These are phyloP conservation scores for Dicyrtoma fusca DNA, from an alignment of 2,888 invertebrate species.

Conservation along the genomic window DNA sequence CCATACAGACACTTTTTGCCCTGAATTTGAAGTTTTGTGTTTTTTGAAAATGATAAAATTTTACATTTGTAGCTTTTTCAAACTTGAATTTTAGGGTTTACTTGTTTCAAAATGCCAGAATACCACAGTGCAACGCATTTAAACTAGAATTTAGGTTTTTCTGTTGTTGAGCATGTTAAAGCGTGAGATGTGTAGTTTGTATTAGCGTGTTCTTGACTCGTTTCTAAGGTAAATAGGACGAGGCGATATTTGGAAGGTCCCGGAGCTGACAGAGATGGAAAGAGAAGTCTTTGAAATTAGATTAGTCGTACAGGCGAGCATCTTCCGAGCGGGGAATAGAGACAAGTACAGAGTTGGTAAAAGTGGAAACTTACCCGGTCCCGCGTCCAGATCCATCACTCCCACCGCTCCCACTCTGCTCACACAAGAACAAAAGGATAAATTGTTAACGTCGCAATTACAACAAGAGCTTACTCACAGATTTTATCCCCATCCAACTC, in stretches of 20 bases:
- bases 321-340: background rate
- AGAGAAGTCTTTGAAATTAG: background rate
- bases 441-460: constrained; percentile 22
- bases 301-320: background rate
- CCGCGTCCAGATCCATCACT: constrained; percentile 77
- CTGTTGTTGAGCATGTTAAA: too few species aligned
- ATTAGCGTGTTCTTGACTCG: too few species aligned
- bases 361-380: constrained; percentile 72
- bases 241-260: too few species aligned
- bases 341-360: background rate
- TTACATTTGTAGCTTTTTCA: too few species aligned
- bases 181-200: too few species aligned
- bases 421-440: constrained; percentile 61
- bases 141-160: too few species aligned
- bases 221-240: background rate
- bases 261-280: background rate
- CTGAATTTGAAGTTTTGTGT: too few species aligned
- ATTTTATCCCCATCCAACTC: background rate
- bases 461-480: background rate
- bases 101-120: too few species aligned
- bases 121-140: too few species aligned
- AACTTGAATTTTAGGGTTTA: too few species aligned
- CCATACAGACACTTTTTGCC: too few species aligned
- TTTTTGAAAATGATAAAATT: too few species aligned
- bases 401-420: constrained; percentile 81